Evolutionary conservation across 2,888 invertebrate species (phyloP).

Genomic region (Nyleta sp.): DNA sequence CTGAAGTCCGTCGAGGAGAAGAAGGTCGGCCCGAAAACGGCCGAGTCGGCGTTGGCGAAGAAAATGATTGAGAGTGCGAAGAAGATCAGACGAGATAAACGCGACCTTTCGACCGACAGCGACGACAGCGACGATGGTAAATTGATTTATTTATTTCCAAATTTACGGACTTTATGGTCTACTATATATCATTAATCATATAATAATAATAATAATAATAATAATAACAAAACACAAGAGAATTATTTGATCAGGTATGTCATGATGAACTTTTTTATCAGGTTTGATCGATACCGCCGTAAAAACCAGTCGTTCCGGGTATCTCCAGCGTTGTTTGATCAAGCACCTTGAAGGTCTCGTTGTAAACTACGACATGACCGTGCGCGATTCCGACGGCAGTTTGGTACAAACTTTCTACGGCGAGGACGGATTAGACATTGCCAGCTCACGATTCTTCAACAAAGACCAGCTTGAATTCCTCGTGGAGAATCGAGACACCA

Average conservation of each 20-base stretch:
- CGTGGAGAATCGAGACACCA: constrained; percentile 89
- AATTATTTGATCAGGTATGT: too few relatives aligned
- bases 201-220: too few relatives aligned
- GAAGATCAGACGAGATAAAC: constrained; percentile 76
- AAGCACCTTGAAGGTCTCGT: constrained; percentile 98
- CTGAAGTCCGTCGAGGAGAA: constrained; percentile 75
- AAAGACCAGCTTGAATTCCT: constrained; percentile 91
- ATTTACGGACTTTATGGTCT: too few relatives aligned
- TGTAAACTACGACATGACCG: constrained; percentile 97
- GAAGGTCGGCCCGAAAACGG: constrained; percentile 73
- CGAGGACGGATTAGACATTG: constrained; percentile 96
- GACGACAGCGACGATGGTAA: constrained; percentile 78
- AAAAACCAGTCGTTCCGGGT: constrained; percentile 99
- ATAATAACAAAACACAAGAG: too few relatives aligned
- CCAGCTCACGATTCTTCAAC: constrained; percentile 92
- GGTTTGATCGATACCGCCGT: constrained; percentile 99
- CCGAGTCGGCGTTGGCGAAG: constrained; percentile 71
- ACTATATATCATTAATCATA: too few relatives aligned
- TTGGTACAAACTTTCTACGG: constrained; percentile 96
- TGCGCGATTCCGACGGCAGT: constrained; percentile 94
- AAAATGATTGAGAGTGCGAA: constrained; percentile 75
- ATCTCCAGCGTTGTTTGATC: constrained; percentile 93
- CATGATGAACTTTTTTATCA: background rate
- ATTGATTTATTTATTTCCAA: background rate
- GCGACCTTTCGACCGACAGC: constrained; percentile 78